A percentile compares a stretch with the other conserved stretches of the same genome.
phyloP scores from a whole-genome alignment of 2,888 invertebrate species.

The Baccha elongata region DNA sequence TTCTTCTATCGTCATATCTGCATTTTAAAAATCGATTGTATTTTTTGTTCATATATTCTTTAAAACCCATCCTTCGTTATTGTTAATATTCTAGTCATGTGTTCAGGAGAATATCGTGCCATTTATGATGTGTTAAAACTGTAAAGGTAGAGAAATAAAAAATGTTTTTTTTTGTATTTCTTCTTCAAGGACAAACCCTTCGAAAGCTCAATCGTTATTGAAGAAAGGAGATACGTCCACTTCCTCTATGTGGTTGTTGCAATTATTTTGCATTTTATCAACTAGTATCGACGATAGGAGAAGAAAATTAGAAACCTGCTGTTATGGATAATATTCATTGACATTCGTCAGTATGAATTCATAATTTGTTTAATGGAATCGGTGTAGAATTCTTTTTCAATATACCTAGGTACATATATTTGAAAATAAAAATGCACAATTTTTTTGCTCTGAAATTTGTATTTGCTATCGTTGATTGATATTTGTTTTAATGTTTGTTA shows the following conservation, averaged over 20 bases:
- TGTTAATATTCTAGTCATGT: slow-evolving; percentile 62
- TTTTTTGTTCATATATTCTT: slow-evolving; percentile 25
- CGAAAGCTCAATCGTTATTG: not conserved
- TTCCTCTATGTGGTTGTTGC: slow-evolving; percentile 22
- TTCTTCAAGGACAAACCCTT: not conserved
- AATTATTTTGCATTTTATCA: slow-evolving; percentile 34
- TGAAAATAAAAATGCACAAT: not conserved
- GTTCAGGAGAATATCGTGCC: slow-evolving; percentile 36
- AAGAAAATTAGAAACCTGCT: slow-evolving; percentile 6
- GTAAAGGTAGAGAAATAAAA: slow-evolving; percentile 15
- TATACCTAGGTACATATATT: not conserved
- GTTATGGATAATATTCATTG: not conserved
- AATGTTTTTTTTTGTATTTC: not conserved
- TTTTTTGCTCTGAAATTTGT: slow-evolving; percentile 13
- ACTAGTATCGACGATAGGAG: not conserved
- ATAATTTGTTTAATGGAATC: not conserved
- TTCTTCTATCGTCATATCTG: slow-evolving; percentile 45
- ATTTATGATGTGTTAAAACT: slow-evolving; percentile 67
- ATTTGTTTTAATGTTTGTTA: not conserved
- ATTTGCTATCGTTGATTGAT: slow-evolving; percentile 19
- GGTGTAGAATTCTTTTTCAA: not conserved
- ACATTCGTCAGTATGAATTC: not conserved
- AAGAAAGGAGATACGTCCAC: not conserved
- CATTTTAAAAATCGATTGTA: slow-evolving; percentile 62
- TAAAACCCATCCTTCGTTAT: slow-evolving; percentile 1